Percentiles rank a stretch among this genome's conserved stretches.
Evolutionary conservation across 2,888 invertebrate genomes (phyloP).

Genomic region (Drosophila paucipuncta): DNA sequence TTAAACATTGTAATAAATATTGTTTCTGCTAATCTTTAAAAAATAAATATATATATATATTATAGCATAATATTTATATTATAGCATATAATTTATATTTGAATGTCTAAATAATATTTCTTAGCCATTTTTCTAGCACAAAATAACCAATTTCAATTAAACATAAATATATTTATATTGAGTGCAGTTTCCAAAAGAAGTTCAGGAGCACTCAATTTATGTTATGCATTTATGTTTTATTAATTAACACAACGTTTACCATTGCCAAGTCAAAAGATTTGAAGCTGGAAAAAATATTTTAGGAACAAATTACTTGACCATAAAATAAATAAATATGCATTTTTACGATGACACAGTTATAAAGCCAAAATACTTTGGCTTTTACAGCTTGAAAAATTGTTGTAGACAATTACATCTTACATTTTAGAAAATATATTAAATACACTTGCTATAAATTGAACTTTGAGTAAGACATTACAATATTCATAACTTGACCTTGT

Average conservation of each 20-base stretch:
- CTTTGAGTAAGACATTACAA: not conserved
- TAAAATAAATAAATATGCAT: slow-evolving; percentile 22
- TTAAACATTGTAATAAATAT: not conserved
- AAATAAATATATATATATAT: not conserved
- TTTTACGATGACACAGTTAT: slow-evolving; percentile 19
- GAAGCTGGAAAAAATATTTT: slow-evolving; percentile 39
- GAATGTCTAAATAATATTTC: too few relatives aligned
- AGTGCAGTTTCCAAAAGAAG: not conserved
- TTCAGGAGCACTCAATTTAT: not conserved
- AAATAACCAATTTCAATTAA: not conserved
- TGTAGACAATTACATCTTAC: not conserved
- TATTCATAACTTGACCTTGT: not conserved
- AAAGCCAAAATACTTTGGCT: not conserved
- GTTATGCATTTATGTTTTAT: slow-evolving; percentile 15
- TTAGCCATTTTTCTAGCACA: not conserved
- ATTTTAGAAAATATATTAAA: not conserved
- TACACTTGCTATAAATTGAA: not conserved
- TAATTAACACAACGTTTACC: slow-evolving; percentile 27
- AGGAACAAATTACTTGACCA: slow-evolving; percentile 28
- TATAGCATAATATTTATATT: too few relatives aligned
- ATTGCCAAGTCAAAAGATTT: slow-evolving; percentile 22
- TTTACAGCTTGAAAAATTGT: not conserved
- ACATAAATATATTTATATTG: not conserved
- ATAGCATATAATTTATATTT: not conserved
- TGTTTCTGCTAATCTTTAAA: not conserved